A percentile compares a stretch with the other conserved stretches of the same genome.
Evolutionary conservation across 2,113 vertebrate genomes (phyloP).

Genomic region (Alaudala cheleensis): DNA sequence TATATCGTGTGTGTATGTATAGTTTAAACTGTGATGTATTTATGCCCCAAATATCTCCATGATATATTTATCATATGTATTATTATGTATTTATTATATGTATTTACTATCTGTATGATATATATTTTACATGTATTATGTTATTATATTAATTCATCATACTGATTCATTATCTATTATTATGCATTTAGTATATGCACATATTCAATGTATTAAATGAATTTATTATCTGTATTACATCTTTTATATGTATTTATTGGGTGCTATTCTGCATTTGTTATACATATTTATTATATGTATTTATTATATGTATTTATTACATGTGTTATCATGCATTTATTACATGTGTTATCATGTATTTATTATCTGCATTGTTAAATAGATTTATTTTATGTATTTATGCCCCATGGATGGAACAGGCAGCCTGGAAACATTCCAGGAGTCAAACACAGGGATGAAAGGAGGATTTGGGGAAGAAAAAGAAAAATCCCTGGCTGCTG

Average conservation of each 20-base stretch:
- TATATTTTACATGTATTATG: background rate
- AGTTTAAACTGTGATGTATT: background rate
- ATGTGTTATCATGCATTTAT: too few relatives aligned
- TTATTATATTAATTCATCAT: background rate
- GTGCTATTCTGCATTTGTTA: too few relatives aligned
- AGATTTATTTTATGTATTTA: background rate
- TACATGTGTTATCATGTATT: background rate
- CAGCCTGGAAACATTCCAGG: background rate
- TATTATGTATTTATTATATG: background rate
- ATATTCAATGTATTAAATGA: too few relatives aligned
- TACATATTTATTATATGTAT: background rate
- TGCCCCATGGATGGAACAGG: background rate
- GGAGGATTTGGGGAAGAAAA: background rate
- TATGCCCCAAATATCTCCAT: background rate
- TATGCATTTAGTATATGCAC: too few relatives aligned
- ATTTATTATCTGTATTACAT: background rate
- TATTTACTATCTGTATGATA: background rate
- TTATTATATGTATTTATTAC: background rate
- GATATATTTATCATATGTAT: background rate
- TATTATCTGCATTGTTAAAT: background rate
- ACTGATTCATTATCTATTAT: too few relatives aligned
- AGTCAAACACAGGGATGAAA: background rate
- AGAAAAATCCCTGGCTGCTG: background rate
- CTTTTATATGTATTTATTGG: background rate
- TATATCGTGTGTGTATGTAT: rapidly evolving